Percentiles rank a stretch among this genome's conserved stretches.
These are phyloP conservation scores for Chaenocephalus aceratus DNA, from an alignment of 2,113 vertebrate species.

Conservation along the genomic window DNA sequence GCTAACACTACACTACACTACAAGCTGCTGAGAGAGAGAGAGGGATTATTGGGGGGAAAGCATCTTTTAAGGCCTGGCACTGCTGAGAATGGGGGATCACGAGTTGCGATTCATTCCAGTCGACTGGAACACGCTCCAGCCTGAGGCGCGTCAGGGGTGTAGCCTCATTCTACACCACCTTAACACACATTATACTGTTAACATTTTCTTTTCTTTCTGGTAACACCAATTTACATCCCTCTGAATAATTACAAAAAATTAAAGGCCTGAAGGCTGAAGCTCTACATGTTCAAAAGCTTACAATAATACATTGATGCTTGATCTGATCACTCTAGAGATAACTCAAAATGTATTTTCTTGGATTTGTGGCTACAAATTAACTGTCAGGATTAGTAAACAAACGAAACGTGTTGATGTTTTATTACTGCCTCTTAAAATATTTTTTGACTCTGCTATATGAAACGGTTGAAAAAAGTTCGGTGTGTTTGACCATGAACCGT, in stretches of 20 bases:
- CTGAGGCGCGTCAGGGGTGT: slow-evolving; percentile 42
- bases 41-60: slow-evolving; percentile 51
- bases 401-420: too few species aligned
- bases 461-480: too few species aligned
- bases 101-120: slow-evolving; percentile 76
- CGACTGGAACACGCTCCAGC: slow-evolving; percentile 53
- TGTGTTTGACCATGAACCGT: too few species aligned
- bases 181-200: slow-evolving; percentile 2
- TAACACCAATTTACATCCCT: neutral
- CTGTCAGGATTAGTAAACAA: neutral
- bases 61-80: slow-evolving; percentile 63
- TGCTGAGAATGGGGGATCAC: slow-evolving; percentile 61
- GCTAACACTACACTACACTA: slow-evolving; percentile 62
- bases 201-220: neutral
- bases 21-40: slow-evolving; percentile 34
- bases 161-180: slow-evolving; percentile 2
- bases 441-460: too few species aligned
- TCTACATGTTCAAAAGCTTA: neutral
- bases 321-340: neutral
- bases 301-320: neutral
- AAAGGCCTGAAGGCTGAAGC: neutral
- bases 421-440: too few species aligned
- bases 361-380: neutral
- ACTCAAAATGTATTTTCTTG: neutral
- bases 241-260: neutral